phyloP scores from a whole-genome alignment of 2,113 vertebrate genomes.

The Rhizomys pruinosus region DNA sequence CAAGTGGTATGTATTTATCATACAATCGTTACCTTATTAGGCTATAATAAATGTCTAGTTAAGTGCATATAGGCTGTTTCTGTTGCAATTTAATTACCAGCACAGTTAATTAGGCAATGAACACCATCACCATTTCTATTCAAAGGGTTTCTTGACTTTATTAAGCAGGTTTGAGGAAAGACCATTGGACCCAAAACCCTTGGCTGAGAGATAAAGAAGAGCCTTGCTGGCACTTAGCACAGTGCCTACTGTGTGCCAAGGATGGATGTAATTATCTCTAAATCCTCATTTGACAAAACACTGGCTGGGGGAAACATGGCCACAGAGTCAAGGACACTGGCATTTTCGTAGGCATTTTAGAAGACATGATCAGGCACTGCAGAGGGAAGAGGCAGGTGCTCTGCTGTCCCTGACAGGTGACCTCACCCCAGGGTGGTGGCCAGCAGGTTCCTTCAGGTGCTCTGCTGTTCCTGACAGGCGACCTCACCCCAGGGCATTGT shows the following conservation, averaged over 20 bases:
- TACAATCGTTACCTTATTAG: conserved; percentile 81
- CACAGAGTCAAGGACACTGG: not conserved
- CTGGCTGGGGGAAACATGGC: not conserved
- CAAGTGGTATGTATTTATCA: conserved; percentile 79
- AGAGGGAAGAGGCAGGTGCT: not conserved
- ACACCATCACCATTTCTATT: conserved; percentile 77
- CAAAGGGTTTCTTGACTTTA: conserved; percentile 66
- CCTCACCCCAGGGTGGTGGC: not conserved
- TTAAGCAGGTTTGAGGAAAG: conserved; percentile 62
- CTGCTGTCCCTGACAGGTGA: not conserved
- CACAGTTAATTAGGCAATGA: conserved; percentile 80
- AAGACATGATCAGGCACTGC: not conserved
- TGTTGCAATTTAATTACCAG: conserved; percentile 82
- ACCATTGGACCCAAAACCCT: not conserved
- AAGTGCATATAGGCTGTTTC: conserved; percentile 79
- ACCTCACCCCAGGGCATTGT: not conserved
- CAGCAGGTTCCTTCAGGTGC: not conserved
- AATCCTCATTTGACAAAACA: not conserved
- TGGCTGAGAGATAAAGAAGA: conserved; percentile 5
- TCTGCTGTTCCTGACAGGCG: not conserved
- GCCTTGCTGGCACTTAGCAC: not conserved
- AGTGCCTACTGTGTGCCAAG: conserved; percentile 25
- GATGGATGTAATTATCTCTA: not conserved
- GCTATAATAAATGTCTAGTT: conserved; percentile 78
- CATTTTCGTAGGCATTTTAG: not conserved